phyloP scores from a whole-genome alignment of 2,113 vertebrate genomes.

The Rhynchomys soricoides region DNA sequence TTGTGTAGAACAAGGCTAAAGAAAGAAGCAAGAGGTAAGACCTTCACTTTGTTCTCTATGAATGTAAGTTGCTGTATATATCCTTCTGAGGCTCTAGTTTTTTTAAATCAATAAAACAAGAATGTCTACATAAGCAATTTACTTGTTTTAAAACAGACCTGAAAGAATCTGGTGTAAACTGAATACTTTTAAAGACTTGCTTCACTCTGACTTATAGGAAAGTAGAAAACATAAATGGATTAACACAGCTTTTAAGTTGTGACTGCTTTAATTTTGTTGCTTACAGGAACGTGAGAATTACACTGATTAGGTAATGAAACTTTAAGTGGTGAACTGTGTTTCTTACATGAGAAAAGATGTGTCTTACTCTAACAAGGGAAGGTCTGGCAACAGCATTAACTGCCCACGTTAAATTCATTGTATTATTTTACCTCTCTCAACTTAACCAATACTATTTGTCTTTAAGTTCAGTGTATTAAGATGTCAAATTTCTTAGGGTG shows the following conservation, averaged over 20 bases:
- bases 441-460: not conserved
- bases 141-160: conserved; percentile 34
- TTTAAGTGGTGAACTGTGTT: not conserved
- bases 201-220: not conserved
- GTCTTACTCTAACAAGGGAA: not conserved
- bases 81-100: not conserved
- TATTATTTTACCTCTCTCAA: not conserved
- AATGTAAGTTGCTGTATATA: not conserved
- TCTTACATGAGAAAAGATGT: not conserved
- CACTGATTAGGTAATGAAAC: not conserved
- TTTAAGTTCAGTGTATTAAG: not conserved
- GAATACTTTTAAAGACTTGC: conserved; percentile 2
- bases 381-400: not conserved
- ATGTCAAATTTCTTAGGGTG: conserved; percentile 20
- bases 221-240: not conserved
- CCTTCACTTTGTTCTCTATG: not conserved
- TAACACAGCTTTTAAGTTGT: not conserved
- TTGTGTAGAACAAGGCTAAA: not conserved
- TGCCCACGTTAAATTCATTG: not conserved
- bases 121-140: not conserved
- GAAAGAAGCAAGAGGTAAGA: conserved; percentile 45
- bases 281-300: not conserved
- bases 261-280: conserved; percentile 16
- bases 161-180: conserved; percentile 13
- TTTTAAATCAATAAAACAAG: conserved; percentile 7